phyloP scores from a whole-genome alignment of 2,888 invertebrate species.

The Xylota sylvarum region DNA sequence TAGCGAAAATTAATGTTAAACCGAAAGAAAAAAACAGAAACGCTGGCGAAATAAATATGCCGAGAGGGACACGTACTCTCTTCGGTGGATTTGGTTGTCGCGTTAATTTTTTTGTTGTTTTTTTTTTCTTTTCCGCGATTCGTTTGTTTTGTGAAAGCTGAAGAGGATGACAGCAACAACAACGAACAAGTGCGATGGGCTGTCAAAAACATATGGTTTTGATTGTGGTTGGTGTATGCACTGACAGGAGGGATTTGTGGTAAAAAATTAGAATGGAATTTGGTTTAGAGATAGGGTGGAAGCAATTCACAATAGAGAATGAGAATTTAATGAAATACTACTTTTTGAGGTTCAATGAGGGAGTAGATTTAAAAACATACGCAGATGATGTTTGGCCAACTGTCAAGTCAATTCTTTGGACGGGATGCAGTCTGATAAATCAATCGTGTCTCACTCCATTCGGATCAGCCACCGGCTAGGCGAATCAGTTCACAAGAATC shows the following conservation, averaged over 20 bases:
- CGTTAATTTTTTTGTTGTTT: slow-evolving; percentile 7
- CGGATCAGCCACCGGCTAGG: too few species aligned
- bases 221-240: slow-evolving; percentile 34
- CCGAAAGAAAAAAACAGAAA: slow-evolving; percentile 21
- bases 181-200: background rate
- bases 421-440: too few species aligned
- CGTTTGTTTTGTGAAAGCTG: slow-evolving; percentile 73
- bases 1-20: slow-evolving; percentile 25
- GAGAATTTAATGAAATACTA: background rate
- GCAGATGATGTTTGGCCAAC: too few species aligned
- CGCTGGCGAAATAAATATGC: slow-evolving; percentile 58
- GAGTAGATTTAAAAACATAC: too few species aligned
- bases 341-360: too few species aligned
- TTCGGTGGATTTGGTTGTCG: slow-evolving; percentile 29
- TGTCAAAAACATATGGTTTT: slow-evolving; percentile 72
- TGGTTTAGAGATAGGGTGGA: background rate
- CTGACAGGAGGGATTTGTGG: background rate
- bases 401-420: too few species aligned
- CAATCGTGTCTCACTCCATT: too few species aligned
- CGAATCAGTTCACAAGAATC: too few species aligned
- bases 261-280: slow-evolving; percentile 8
- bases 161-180: slow-evolving; percentile 57
- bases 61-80: slow-evolving; percentile 75
- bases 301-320: slow-evolving; percentile 3
- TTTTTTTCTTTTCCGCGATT: slow-evolving; percentile 27